These are phyloP conservation scores for Simalia tracyae DNA, from an alignment of 2,797 vertebrate genomes.

Conservation along the genomic window DNA sequence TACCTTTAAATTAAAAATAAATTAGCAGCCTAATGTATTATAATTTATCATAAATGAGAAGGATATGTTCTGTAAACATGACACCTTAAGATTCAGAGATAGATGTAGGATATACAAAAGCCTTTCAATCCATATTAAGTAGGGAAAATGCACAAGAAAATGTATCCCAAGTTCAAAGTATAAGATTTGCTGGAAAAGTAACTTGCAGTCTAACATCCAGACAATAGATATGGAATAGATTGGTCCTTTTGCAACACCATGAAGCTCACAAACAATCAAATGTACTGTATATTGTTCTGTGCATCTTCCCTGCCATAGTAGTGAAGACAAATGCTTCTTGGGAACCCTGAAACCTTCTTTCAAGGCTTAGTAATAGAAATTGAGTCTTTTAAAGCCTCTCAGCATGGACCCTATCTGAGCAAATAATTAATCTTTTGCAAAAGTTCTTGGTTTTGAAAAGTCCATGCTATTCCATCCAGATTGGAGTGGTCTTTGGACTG, in stretches of 20 bases:
- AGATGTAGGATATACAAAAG: not conserved
- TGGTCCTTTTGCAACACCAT: not conserved
- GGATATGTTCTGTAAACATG: not conserved
- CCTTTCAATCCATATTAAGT: not conserved
- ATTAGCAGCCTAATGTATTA: not conserved
- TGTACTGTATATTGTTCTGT: not conserved
- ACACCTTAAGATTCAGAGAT: not conserved
- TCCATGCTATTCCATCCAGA: constrained; percentile 36
- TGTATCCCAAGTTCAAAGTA: not conserved
- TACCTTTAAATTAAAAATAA: not conserved
- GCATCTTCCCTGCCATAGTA: constrained; percentile 9
- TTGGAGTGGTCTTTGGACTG: constrained; percentile 56
- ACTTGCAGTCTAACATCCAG: not conserved
- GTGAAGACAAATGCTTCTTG: constrained; percentile 12
- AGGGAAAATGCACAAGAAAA: not conserved
- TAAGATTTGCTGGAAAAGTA: not conserved
- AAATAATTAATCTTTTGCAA: constrained; percentile 65
- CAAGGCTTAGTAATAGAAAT: constrained; percentile 15
- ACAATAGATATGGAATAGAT: not conserved
- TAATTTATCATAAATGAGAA: not conserved
- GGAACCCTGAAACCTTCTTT: constrained; percentile 11
- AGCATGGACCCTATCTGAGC: constrained; percentile 55
- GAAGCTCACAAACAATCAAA: not conserved
- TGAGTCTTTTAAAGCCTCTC: constrained; percentile 47
- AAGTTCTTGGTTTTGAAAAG: constrained; percentile 52